Conservation (phyloP, 2,797 vertebrate genomes). For the Micropoecilia bifurca region DNA sequence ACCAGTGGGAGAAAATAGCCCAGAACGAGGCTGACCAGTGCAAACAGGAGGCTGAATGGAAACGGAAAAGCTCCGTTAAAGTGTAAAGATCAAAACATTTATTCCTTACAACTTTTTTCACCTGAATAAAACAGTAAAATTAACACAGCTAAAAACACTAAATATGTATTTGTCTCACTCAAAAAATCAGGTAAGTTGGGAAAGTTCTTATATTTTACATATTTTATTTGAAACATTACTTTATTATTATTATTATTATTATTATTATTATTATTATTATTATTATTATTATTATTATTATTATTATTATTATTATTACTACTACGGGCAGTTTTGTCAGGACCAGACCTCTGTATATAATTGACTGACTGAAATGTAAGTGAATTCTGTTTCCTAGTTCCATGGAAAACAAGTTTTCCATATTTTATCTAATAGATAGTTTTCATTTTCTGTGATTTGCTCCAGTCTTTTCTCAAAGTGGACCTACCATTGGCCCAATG, state of each 20-base stretch:
- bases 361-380: neutral
- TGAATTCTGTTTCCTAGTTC: neutral
- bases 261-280: neutral
- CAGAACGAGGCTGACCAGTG: constrained; percentile 44
- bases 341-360: neutral
- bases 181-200: neutral
- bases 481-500: constrained; percentile 58
- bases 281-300: neutral
- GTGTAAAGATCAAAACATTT: constrained; percentile 48
- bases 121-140: neutral
- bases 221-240: neutral
- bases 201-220: neutral
- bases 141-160: neutral
- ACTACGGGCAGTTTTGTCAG: neutral
- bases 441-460: neutral
- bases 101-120: neutral
- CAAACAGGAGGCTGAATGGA: constrained; percentile 60
- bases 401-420: neutral
- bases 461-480: constrained; percentile 66
- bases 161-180: neutral
- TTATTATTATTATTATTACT: too few species aligned
- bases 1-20: constrained; percentile 72
- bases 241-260: neutral
- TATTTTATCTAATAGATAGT: neutral
- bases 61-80: constrained; percentile 61